Percentiles rank a stretch among this genome's conserved stretches.
phyloP scores from a whole-genome alignment of 2,888 invertebrate genomes.

The Luperina nickerlii region DNA sequence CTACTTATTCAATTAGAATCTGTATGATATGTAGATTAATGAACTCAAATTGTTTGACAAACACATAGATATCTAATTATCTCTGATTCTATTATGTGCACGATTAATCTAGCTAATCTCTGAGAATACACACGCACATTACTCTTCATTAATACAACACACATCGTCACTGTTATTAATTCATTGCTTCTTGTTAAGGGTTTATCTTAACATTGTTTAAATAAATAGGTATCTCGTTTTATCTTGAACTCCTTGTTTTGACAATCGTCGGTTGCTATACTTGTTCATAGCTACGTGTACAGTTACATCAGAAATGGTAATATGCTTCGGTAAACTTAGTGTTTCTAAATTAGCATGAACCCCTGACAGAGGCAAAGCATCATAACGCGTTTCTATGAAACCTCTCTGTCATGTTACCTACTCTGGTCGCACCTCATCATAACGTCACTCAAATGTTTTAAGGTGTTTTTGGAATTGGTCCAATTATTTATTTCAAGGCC shows the following conservation, averaged over 20 bases:
- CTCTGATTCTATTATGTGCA: not conserved
- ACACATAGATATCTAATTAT: not conserved
- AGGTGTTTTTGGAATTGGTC: not conserved
- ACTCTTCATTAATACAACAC: not conserved
- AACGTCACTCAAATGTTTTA: not conserved
- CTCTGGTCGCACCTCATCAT: not conserved
- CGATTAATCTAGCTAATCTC: not conserved
- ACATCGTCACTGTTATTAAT: not conserved
- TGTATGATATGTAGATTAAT: not conserved
- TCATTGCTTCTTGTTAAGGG: not conserved
- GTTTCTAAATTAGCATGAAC: not conserved
- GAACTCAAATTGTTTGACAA: not conserved
- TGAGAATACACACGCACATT: not conserved
- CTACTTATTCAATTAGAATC: not conserved
- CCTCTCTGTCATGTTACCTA: not conserved
- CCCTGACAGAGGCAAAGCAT: not conserved
- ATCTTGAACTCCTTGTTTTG: not conserved
- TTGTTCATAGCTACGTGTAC: not conserved
- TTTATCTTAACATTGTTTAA: not conserved
- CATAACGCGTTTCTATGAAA: not conserved
- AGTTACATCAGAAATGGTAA: not conserved
- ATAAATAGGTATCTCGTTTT: not conserved
- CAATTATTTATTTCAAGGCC: too few species aligned
- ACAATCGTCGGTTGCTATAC: not conserved
- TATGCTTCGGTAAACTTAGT: not conserved